Base-by-base conservation (phyloP, 1,140 invertebrate species). In the Thaumatotibia leucotreta region DNA sequence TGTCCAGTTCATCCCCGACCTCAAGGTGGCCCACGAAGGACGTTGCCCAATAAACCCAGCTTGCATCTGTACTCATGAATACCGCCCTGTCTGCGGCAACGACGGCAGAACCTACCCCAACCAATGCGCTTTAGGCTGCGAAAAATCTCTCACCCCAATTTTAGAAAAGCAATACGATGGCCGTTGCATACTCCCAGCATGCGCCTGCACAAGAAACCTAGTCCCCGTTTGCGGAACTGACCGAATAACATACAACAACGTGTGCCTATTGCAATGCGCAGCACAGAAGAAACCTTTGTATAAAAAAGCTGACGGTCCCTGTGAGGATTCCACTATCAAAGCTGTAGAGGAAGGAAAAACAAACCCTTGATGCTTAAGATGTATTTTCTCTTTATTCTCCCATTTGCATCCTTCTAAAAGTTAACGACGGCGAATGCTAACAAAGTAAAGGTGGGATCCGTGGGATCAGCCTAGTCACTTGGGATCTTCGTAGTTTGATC, bases 221-320 rank as follows among this genome's bases (percentile, higher is more conserved):
- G n/a, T 50, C 4, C 63, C 63, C 0, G 45, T 66, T 9, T 66
- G 65, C 22, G 65, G 32, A 9, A 49, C 20, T 14, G 35, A 66
- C 6, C 54, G 65, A 0, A 20, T 24, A 6, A 61, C 33, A 17
- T 66, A 66, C 54, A 29, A 11, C 17, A 66, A 66, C n/a, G 22
- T 24, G n/a, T 66, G 65, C 14, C 9, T 66, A 2, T 24, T 66
- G 11, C 23, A 49, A 24, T 66, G 65, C 29, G 54, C 52, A n/a
- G 52, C 22, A 4, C 50, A 54, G 23, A 23, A 4, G 2, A 24
- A 24, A 14, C 50, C 23, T 54, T 11, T 54, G n/a, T 20, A 27
- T 24, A 24, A 24, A 23, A 54, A 27, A 27, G 22, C 9, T 1
- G 22, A 54, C 2, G 50, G 50, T 4, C 50, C 50, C n/a, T 54